Percentiles rank a stretch among this genome's conserved stretches.
Evolutionary conservation across 2,888 invertebrate species (phyloP).

Genomic region (Diloba caeruleocephala): DNA sequence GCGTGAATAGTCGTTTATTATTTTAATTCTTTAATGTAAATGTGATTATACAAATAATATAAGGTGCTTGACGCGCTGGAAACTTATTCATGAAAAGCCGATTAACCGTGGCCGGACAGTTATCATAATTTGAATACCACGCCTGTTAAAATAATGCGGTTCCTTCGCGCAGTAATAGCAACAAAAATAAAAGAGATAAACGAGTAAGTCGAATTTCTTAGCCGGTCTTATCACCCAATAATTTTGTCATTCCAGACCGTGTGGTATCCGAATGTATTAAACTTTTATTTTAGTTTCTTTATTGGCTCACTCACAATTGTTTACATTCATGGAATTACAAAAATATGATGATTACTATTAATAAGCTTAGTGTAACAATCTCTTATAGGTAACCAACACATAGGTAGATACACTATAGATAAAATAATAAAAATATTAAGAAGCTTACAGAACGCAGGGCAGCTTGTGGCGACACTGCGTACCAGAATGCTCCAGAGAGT

Average conservation of each 20-base stretch:
- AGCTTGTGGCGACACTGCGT: too few relatives aligned
- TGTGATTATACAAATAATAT: slow-evolving; percentile 22
- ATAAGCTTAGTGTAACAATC: too few relatives aligned
- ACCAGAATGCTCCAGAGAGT: too few relatives aligned
- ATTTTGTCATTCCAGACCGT: background rate
- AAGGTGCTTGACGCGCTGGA: slow-evolving; percentile 16
- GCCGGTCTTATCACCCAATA: background rate
- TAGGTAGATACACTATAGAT: too few relatives aligned
- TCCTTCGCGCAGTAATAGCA: slow-evolving; percentile 18
- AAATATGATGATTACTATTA: too few relatives aligned
- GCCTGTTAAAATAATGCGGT: slow-evolving; percentile 12
- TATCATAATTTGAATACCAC: slow-evolving; percentile 15
- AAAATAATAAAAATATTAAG: too few relatives aligned
- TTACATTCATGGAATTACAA: too few relatives aligned
- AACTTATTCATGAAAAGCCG: slow-evolving; percentile 7
- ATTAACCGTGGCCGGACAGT: slow-evolving; percentile 14
- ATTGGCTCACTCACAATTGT: too few relatives aligned
- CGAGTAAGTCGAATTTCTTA: slow-evolving; percentile 4
- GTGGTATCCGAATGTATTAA: too few relatives aligned
- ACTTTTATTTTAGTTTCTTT: too few relatives aligned
- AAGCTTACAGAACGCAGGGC: too few relatives aligned
- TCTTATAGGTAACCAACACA: too few relatives aligned
- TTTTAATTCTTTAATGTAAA: slow-evolving; percentile 10
- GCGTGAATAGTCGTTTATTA: slow-evolving; percentile 10
- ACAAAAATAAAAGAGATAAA: slow-evolving; percentile 11